Evolutionary conservation across 2,888 invertebrate species (phyloP).

Genomic region (Terebella lapidaria): DNA sequence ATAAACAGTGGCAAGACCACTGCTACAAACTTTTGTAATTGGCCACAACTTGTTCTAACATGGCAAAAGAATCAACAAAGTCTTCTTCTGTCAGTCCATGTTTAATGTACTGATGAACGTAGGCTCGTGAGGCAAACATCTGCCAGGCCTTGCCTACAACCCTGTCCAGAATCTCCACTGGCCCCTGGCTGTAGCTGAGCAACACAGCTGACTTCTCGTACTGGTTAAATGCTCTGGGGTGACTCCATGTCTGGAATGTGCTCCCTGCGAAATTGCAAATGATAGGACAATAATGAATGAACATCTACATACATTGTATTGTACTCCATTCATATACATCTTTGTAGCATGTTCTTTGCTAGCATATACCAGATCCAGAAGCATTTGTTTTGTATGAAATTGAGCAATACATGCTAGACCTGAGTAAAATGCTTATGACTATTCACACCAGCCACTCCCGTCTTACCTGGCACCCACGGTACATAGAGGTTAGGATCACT

Average conservation of each 20-base stretch:
- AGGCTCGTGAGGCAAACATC: constrained; percentile 52
- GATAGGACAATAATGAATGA: too few relatives aligned
- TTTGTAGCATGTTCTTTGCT: not conserved
- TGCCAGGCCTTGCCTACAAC: constrained; percentile 51
- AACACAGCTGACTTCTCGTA: constrained; percentile 49
- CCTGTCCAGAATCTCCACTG: constrained; percentile 37
- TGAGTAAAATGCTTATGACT: too few relatives aligned
- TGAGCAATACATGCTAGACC: not conserved
- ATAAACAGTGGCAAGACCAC: too few relatives aligned
- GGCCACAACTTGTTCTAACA: constrained; percentile 49
- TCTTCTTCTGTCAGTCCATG: constrained; percentile 50
- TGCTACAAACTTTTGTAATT: constrained; percentile 33
- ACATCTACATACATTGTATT: not conserved
- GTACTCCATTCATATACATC: not conserved
- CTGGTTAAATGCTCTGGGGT: constrained; percentile 38
- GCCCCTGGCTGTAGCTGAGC: constrained; percentile 47
- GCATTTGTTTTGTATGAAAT: not conserved
- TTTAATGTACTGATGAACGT: constrained; percentile 53
- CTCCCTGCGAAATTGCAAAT: constrained; percentile 14
- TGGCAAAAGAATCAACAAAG: constrained; percentile 51
- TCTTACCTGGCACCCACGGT: constrained; percentile 30
- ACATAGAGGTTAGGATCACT: constrained; percentile 38
- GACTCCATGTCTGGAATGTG: constrained; percentile 25
- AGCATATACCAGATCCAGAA: not conserved
- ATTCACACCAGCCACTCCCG: too few relatives aligned